Conservation (phyloP, 2,888 invertebrate genomes). For the Cosmopolites sordidus region DNA sequence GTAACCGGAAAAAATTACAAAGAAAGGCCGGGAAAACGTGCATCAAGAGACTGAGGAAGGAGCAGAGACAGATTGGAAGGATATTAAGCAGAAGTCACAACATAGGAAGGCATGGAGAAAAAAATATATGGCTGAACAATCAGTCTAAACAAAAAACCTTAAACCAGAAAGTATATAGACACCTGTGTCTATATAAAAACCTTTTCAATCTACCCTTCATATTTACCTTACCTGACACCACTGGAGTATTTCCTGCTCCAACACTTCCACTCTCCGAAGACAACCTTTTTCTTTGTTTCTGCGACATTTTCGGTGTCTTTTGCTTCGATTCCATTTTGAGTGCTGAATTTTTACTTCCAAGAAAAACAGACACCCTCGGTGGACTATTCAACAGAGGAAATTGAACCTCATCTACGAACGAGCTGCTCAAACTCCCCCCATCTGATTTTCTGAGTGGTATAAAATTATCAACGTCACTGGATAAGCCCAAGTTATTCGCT, state of each 20-base stretch:
- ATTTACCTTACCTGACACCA: slow-evolving; percentile 22
- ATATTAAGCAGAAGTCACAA: no score
- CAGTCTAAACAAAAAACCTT: no score
- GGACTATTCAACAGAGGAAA: slow-evolving; percentile 42
- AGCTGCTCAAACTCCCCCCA: slow-evolving; percentile 19
- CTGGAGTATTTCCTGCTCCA: slow-evolving; percentile 2
- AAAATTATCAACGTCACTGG: slow-evolving; percentile 27
- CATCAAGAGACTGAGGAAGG: no score
- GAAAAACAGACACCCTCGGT: slow-evolving; percentile 17
- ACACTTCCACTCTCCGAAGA: slow-evolving; percentile 50
- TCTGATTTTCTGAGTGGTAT: slow-evolving; percentile 18
- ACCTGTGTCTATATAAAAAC: no score
- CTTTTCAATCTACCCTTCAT: no score
- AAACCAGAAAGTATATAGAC: no score
- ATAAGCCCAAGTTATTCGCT: slow-evolving; percentile 33
- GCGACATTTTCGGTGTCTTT: slow-evolving; percentile 54
- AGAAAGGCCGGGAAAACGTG: no score
- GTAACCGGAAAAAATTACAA: no score
- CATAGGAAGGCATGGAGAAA: no score
- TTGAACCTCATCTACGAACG: slow-evolving; percentile 35
- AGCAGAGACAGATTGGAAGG: no score
- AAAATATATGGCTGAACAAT: no score
- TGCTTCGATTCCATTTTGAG: slow-evolving; percentile 38
- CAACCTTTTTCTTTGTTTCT: slow-evolving; percentile 61
- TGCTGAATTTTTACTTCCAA: slow-evolving; percentile 10